A percentile compares a stretch with the other conserved stretches of the same genome.
Evolutionary conservation across 1,140 invertebrate genomes (phyloP).

Genomic region (Dufourea novaeangliae): DNA sequence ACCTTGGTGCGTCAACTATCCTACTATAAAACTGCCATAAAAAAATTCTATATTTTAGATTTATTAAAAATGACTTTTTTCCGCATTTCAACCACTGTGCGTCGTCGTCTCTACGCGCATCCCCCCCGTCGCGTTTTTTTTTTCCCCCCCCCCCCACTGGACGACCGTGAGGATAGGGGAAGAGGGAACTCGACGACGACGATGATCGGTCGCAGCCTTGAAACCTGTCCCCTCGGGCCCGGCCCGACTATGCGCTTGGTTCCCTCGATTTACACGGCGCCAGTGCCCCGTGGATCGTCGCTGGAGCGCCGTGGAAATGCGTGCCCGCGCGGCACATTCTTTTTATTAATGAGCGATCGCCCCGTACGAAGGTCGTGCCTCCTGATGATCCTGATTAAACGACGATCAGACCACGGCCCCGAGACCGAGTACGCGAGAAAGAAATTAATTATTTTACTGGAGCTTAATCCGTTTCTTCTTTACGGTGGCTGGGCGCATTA

Average conservation of each 20-base stretch:
- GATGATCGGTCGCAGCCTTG: constrained; percentile 66
- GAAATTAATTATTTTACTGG: constrained; percentile 47
- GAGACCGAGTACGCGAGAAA: background rate
- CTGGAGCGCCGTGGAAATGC: constrained; percentile 57
- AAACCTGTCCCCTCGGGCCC: constrained; percentile 62
- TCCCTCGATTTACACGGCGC: constrained; percentile 64
- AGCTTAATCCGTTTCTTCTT: constrained; percentile 27
- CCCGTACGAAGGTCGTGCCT: constrained; percentile 58
- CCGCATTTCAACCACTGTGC: no score
- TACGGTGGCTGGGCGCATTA: constrained; percentile 10
- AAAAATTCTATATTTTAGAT: no score
- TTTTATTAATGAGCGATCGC: constrained; percentile 62
- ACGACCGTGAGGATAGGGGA: background rate
- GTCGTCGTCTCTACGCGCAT: background rate
- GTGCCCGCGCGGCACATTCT: constrained; percentile 53
- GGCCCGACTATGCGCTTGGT: constrained; percentile 44
- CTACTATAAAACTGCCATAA: no score
- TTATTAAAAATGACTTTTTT: no score
- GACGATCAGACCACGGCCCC: constrained; percentile 27
- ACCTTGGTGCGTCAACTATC: no score
- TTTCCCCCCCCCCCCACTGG: background rate
- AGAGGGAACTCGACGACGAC: constrained; percentile 27
- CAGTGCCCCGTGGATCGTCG: constrained; percentile 42
- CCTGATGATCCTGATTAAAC: constrained; percentile 63
- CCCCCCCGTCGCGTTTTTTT: background rate